Evolutionary conservation across 2,888 invertebrate species (phyloP), one percentile per base, ranked within the genome.

Genomic region (Kryphioiulus occultus): DNA sequence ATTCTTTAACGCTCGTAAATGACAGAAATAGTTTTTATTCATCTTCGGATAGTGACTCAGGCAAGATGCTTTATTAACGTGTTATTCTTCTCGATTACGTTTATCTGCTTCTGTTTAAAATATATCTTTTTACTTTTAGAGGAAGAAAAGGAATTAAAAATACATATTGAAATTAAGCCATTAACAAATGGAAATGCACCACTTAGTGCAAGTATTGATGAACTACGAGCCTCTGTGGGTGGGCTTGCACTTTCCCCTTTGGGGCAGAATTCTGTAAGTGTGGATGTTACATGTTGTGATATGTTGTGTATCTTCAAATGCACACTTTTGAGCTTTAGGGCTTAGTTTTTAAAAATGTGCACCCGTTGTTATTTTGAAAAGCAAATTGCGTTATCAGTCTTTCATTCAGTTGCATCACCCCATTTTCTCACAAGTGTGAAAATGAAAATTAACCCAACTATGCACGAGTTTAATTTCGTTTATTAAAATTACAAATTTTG

Each of bases 101-200:
- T 78, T 30, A 30, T 30, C 30, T 78, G 10, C 12, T 30, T 78
- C 22, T 26, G n/a, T 78, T 78, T 42, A 86, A 85, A 89, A 87
- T 88, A 7, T 85, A 82, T 88, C 88, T 90, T 68, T 86, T 85
- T 87, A 88, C 85, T 88, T 89, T 17, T 90, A 92, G 95, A 97
- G 90, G 97, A 97, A 91, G 97, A 97, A 91, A 94, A 95, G 87
- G 96, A 96, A 91, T 95, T 95, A 85, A 97, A 97, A 92, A 96
- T 98, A 90, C 96, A 96, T 91, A 97, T 98, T 2, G 97, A 98
- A 93, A 98, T 98, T 89, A 98, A 98, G 92, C 98, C 98, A 0
- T 93, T 98, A 86, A 97, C 96, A 91, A 98, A 97, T 93, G 97
- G 97, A 86, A 94, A 95, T 88, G 96, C 96, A 87, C 96, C 96